Conservation (phyloP, 2,888 invertebrate species). For the Nemotelus nigrinus region DNA sequence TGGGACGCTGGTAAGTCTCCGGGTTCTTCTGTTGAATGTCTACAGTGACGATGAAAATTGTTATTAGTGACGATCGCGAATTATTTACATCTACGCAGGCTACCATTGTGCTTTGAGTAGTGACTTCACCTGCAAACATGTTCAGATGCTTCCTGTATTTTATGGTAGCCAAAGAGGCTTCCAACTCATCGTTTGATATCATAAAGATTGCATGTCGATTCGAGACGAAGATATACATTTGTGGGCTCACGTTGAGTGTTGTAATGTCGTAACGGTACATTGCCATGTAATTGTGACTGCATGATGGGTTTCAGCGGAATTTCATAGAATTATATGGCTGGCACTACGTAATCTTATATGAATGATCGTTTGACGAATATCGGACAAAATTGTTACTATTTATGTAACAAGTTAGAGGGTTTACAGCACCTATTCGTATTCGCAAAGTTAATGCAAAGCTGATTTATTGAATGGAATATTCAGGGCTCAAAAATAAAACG, state of each 20-base stretch:
- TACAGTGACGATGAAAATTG: constrained; percentile 42
- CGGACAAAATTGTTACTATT: too few relatives aligned
- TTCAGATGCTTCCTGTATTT: constrained; percentile 23
- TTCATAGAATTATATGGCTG: too few relatives aligned
- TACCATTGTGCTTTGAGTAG: constrained; percentile 27
- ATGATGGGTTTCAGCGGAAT: too few relatives aligned
- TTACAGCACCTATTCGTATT: too few relatives aligned
- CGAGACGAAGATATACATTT: constrained; percentile 22
- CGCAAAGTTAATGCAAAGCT: too few relatives aligned
- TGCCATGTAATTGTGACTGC: constrained; percentile 3
- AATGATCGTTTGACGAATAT: too few relatives aligned
- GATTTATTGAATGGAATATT: too few relatives aligned
- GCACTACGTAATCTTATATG: too few relatives aligned
- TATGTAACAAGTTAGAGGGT: too few relatives aligned
- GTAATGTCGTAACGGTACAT: constrained; percentile 35
- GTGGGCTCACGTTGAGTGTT: background rate
- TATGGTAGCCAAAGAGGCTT: constrained; percentile 8
- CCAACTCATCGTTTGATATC: background rate
- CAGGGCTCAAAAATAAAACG: too few relatives aligned
- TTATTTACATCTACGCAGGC: constrained; percentile 42
- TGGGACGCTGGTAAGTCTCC: constrained; percentile 19
- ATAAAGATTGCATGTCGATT: constrained; percentile 7
- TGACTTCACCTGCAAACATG: constrained; percentile 17
- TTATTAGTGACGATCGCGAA: constrained; percentile 40
- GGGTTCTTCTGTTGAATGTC: constrained; percentile 23